Conservation (phyloP, 2,888 invertebrate species). For the Drosophila birchii region DNA sequence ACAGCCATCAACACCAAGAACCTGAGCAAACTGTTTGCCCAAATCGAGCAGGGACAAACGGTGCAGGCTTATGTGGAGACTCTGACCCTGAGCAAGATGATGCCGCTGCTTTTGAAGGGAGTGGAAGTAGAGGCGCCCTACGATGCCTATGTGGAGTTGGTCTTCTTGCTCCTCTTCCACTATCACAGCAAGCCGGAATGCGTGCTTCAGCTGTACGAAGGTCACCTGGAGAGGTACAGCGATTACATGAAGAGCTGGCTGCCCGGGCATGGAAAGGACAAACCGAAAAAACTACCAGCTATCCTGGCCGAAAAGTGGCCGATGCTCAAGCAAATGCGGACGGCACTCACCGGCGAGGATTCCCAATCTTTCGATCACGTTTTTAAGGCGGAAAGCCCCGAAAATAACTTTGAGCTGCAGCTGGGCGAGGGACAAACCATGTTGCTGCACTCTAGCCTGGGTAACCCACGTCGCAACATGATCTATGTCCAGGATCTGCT, state of each 20-base stretch:
- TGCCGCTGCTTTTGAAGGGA: constrained; percentile 82
- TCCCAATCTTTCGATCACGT: constrained; percentile 61
- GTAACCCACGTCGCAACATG: constrained; percentile 77
- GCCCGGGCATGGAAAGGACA: not conserved
- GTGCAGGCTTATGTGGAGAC: constrained; percentile 82
- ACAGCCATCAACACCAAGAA: constrained; percentile 61
- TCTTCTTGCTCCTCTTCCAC: constrained; percentile 80
- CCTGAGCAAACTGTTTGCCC: constrained; percentile 82
- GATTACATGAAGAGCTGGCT: constrained; percentile 74
- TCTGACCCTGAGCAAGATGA: constrained; percentile 82
- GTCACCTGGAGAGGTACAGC: constrained; percentile 47
- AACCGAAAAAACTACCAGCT: constrained; percentile 22
- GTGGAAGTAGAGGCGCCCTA: constrained; percentile 74
- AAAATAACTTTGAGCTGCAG: constrained; percentile 55
- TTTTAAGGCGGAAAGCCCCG: constrained; percentile 18
- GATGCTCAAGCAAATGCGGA: constrained; percentile 61
- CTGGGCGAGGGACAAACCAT: constrained; percentile 68
- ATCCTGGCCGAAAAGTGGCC: constrained; percentile 58
- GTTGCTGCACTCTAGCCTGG: constrained; percentile 58
- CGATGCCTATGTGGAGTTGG: constrained; percentile 85
- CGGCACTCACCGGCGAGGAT: constrained; percentile 54
- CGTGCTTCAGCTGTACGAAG: constrained; percentile 64
- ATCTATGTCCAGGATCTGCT: constrained; percentile 81
- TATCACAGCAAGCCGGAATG: constrained; percentile 78
- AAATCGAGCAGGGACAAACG: constrained; percentile 83